Evolutionary conservation across 2,888 invertebrate species (phyloP).

Genomic region (Rhimphoctona megacephalus): DNA sequence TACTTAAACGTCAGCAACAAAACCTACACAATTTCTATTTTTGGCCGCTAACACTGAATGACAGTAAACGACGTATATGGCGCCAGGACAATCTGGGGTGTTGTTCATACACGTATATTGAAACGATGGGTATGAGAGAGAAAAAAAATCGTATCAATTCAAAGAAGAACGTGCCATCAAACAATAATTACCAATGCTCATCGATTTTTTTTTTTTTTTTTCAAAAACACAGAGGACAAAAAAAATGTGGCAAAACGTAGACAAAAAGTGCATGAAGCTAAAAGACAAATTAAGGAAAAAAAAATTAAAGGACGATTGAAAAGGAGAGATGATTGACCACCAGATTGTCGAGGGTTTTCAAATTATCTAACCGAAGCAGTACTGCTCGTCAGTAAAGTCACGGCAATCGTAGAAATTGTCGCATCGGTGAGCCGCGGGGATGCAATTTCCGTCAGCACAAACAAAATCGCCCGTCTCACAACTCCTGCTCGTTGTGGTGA

Average conservation of each 20-base stretch:
- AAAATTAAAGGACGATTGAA: slow-evolving; percentile 6
- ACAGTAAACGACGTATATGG: slow-evolving; percentile 78
- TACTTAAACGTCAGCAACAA: slow-evolving; percentile 75
- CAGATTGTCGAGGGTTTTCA: slow-evolving; percentile 79
- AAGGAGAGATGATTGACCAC: slow-evolving; percentile 62
- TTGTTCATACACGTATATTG: slow-evolving; percentile 56
- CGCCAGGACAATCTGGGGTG: slow-evolving; percentile 79
- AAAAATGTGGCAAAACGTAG: not conserved
- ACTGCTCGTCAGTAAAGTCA: slow-evolving; percentile 96
- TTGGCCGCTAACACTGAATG: slow-evolving; percentile 82
- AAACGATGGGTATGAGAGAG: not conserved
- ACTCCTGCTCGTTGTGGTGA: slow-evolving; percentile 81
- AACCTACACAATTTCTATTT: slow-evolving; percentile 80
- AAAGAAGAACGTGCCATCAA: slow-evolving; percentile 61
- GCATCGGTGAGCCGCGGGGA: slow-evolving; percentile 91
- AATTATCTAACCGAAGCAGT: slow-evolving; percentile 89
- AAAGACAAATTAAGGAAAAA: slow-evolving; percentile 32
- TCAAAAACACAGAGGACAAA: not conserved
- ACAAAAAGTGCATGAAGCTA: slow-evolving; percentile 60
- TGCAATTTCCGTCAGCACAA: slow-evolving; percentile 90
- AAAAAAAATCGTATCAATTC: slow-evolving; percentile 30
- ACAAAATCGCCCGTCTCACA: slow-evolving; percentile 85
- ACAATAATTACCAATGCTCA: slow-evolving; percentile 24
- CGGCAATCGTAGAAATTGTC: slow-evolving; percentile 96
- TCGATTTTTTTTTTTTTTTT: slow-evolving; percentile 16